Base-by-base conservation (phyloP, 1,140 invertebrate species). In the Tetramorium alpestre region DNA sequence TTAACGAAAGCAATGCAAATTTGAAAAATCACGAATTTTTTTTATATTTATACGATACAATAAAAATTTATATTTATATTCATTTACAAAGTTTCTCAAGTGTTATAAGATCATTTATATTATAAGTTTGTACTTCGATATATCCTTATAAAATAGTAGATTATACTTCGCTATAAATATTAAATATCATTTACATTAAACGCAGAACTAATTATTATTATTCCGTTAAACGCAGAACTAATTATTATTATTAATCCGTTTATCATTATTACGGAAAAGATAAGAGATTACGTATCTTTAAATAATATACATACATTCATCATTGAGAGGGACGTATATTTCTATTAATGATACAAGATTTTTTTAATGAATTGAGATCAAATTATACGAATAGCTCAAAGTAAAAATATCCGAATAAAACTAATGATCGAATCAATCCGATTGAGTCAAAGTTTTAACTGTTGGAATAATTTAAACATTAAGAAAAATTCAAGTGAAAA, bases 81-180 rank as follows among this genome's bases (percentile, higher is more conserved):
- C 54, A 51, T 69, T 69, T 70, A 56, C 33, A 81, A 0, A 54
- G 3, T 70, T 81, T 81, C 4, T 54, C 11, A 80, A 54, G 13
- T 51, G 13, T 81, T 81, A 54, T 8, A 69, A 69, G 64, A 69
- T 70, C 5, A 69, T 70, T 67, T 56, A 69, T 11, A 69, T n/a
- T 18, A 54, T 44, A 64, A 18, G 10, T 81, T 70, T 81, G 22
- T 81, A 70, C n/a, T 69, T 38, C 38, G 2, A 28, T 18, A 54
- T 28, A 38, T 82, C 13, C 75, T 84, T 65, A 70, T 28, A 41
- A 69, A 81, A 81, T 28, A 78, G n/a, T 78, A 80, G n/a, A 81
- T 54, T 81, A 13, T 28, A 56, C 0, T n/a, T 81, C 6, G 10
- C 41, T 49, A 80, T 18, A 80, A 38, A 22, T 51, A 80, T 69